Percentiles rank a stretch among this genome's conserved stretches.
These are phyloP conservation scores for Ceriagrion tenellum DNA, from an alignment of 2,888 invertebrate species.

Conservation along the genomic window DNA sequence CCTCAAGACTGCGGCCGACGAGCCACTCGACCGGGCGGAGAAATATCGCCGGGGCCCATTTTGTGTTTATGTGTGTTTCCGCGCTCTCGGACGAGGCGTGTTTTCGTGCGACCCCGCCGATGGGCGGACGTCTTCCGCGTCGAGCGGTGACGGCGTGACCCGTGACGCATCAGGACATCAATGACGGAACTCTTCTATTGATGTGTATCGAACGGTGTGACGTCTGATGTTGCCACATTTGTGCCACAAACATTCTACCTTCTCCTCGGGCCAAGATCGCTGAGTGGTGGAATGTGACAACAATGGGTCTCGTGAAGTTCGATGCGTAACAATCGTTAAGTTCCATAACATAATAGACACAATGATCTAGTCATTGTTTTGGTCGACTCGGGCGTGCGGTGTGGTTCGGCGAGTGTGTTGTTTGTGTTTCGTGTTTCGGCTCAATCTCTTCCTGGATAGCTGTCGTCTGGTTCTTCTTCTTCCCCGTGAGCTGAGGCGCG, in stretches of 20 bases:
- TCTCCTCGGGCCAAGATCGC: too few species aligned
- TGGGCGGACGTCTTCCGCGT: constrained; percentile 38
- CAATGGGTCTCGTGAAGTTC: too few species aligned
- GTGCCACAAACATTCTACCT: too few species aligned
- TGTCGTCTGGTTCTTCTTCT: neutral
- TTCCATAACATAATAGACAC: too few species aligned
- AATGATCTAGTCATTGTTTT: too few species aligned
- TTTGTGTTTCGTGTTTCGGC: neutral
- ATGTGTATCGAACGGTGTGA: too few species aligned
- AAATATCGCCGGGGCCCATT: neutral
- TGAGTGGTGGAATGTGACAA: too few species aligned
- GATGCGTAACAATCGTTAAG: too few species aligned
- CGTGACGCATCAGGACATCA: neutral
- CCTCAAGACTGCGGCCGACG: constrained; percentile 18
- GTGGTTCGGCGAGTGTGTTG: neutral
- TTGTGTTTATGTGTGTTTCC: neutral
- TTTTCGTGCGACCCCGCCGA: neutral
- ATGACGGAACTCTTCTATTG: too few species aligned
- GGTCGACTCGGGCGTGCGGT: neutral
- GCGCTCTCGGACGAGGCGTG: neutral
- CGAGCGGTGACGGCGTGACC: neutral
- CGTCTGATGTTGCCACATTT: neutral
- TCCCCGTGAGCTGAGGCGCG: neutral
- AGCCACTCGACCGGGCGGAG: constrained; percentile 36
- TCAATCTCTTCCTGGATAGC: neutral